Base-by-base conservation (phyloP, 2,888 invertebrate species). In the Pyrrhia umbra region DNA sequence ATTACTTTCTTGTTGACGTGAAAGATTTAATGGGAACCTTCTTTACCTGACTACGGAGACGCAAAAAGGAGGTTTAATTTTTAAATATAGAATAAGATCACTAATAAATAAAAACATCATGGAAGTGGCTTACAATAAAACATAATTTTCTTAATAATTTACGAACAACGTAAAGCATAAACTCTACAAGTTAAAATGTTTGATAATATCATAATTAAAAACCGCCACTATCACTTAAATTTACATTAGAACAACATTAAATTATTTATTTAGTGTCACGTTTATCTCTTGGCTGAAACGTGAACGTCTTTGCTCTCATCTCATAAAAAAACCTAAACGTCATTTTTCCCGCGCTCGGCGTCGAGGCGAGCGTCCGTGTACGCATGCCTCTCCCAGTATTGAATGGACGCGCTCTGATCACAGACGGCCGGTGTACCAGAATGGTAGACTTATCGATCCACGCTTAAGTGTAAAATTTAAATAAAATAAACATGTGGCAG, bases 321-420 rank as follows among this genome's bases (percentile, higher is more conserved):
- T 83, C 75, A 75, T 84, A 86, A 90, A 88, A 88, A 88, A 86
- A 62, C 50, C 65, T 66, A 86, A 87, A 90, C 87, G 91, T 92
- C 91, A 92, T 68, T 86, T 92, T 93, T 92, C 91, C 92, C 93
- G 93, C 93, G 86, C 83, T 86, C 78, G 72, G 84, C 82, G 84
- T 80, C 74, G 70, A 70, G 67, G 80, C 83, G 75, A 80, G 75
- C 69, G 80, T 80, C 80, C 80, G 75, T 86, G 73, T 92, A 92
- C 94, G 93, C 94, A 94, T 93, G 93, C 84, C 89, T 87, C 84
- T 79, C 82, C 77, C 88, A 89, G 92, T 92, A 93, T 92, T 91
- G 91, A 93, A 93, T 93, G 90, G 85, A 83, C 85, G 82, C 84
- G 78, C 87, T 84, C 82, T 81, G 82, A 83, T 80, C 82, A 80